Conservation (phyloP, 2,888 invertebrate genomes). For the Lithophane ornitopus region DNA sequence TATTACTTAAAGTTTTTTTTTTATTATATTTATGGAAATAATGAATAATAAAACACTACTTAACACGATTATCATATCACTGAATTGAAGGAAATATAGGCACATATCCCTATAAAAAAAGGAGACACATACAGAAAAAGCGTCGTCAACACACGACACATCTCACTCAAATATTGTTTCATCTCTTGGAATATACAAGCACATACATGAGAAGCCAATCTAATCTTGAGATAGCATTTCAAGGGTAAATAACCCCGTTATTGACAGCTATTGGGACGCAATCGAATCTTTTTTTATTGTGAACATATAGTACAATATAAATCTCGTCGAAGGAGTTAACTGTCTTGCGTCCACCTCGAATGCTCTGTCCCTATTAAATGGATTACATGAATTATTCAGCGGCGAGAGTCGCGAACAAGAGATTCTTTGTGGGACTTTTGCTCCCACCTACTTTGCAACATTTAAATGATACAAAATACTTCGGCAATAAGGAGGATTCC, state of each 20-base stretch:
- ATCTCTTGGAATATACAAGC: slow-evolving; percentile 46
- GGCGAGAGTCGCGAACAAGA: slow-evolving; percentile 75
- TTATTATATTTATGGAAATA: not conserved
- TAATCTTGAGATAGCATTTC: slow-evolving; percentile 61
- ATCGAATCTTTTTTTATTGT: slow-evolving; percentile 62
- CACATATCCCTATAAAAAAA: slow-evolving; percentile 27
- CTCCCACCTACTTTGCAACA: slow-evolving; percentile 54
- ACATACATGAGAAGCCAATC: slow-evolving; percentile 57
- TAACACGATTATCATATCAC: slow-evolving; percentile 13
- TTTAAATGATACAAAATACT: slow-evolving; percentile 62
- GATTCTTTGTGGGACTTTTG: slow-evolving; percentile 72
- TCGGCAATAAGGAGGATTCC: slow-evolving; percentile 38
- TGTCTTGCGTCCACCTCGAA: slow-evolving; percentile 61
- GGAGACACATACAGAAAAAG: slow-evolving; percentile 23
- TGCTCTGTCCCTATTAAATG: slow-evolving; percentile 79
- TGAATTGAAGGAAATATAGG: slow-evolving; percentile 18
- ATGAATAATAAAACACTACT: slow-evolving; percentile 18
- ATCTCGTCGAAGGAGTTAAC: slow-evolving; percentile 70
- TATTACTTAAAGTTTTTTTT: no score
- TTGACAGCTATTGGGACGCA: slow-evolving; percentile 63
- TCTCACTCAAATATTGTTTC: slow-evolving; percentile 51
- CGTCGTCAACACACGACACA: slow-evolving; percentile 25
- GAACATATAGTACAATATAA: slow-evolving; percentile 70
- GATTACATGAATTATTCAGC: slow-evolving; percentile 89
- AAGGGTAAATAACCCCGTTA: slow-evolving; percentile 60